Conservation (phyloP, 2,797 vertebrate genomes). For the Acanthurus leucopareius region DNA sequence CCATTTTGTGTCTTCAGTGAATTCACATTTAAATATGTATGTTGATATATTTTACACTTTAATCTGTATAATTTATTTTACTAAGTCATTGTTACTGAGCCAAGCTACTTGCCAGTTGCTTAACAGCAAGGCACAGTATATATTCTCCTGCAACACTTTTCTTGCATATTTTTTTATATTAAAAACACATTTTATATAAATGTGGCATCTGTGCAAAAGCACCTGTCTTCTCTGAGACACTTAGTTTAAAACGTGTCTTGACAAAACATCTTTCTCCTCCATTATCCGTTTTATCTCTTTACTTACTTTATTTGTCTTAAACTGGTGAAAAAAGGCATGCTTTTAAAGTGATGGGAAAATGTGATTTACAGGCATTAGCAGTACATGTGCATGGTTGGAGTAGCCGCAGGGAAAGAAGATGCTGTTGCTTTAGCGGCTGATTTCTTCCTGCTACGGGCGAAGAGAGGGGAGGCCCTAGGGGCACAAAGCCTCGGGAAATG, state of each 20-base stretch:
- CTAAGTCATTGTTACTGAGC: background rate
- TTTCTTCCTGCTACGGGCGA: constrained; percentile 78
- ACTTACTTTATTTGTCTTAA: constrained; percentile 77
- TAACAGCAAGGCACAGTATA: background rate
- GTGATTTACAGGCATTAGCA: constrained; percentile 86
- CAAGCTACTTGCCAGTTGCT: background rate
- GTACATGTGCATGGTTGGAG: constrained; percentile 75
- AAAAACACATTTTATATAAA: background rate
- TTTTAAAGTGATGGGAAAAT: constrained; percentile 88
- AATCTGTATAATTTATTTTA: background rate
- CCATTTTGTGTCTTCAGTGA: background rate
- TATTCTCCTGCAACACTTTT: background rate
- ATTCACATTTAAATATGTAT: background rate
- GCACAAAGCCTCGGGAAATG: constrained; percentile 82
- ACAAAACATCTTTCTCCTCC: constrained; percentile 68
- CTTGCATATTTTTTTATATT: background rate
- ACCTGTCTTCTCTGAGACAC: constrained; percentile 65
- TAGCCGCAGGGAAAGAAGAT: constrained; percentile 72
- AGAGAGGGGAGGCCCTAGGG: constrained; percentile 77
- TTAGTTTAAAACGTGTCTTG: constrained; percentile 52
- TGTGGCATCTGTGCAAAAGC: background rate
- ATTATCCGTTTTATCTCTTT: constrained; percentile 63
- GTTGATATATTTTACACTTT: background rate
- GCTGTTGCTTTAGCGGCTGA: constrained; percentile 70
- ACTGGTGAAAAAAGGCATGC: constrained; percentile 80